Conservation (phyloP, 1,140 invertebrate species). For the Triops longicaudatus region DNA sequence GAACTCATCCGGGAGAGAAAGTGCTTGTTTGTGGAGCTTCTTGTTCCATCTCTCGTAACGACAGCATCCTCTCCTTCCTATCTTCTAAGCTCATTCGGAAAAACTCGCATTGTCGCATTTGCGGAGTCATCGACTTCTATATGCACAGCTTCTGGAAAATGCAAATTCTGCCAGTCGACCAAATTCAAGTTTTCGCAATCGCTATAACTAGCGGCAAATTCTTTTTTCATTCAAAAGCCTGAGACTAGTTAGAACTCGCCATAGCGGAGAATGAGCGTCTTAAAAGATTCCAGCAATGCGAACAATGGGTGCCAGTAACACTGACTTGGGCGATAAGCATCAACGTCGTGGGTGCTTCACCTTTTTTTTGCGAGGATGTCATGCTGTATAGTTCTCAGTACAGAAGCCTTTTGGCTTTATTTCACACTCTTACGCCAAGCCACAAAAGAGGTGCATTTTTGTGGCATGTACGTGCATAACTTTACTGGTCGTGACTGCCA, state of each 20-base stretch:
- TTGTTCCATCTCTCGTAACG: background rate
- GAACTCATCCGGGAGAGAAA: constrained; percentile 13
- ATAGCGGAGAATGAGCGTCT: no score
- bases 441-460: background rate
- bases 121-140: background rate
- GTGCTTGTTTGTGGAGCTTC: constrained; percentile 10
- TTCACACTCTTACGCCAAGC: background rate
- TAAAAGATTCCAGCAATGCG: background rate
- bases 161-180: background rate
- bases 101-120: background rate
- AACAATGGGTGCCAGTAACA: background rate
- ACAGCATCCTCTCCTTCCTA: background rate
- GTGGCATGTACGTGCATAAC: background rate
- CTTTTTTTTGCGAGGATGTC: background rate
- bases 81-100: background rate
- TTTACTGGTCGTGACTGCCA: background rate
- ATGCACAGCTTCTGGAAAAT: background rate
- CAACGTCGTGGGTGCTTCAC: background rate
- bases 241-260: no score
- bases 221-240: no score
- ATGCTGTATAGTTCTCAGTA: background rate
- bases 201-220: no score
- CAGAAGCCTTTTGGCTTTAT: background rate
- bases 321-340: background rate
- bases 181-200: background rate